Evolutionary conservation across 64 coral and sea anemone species (phyloP), one percentile per base, ranked within the genome.

Genomic region (Montipora capricornis): DNA sequence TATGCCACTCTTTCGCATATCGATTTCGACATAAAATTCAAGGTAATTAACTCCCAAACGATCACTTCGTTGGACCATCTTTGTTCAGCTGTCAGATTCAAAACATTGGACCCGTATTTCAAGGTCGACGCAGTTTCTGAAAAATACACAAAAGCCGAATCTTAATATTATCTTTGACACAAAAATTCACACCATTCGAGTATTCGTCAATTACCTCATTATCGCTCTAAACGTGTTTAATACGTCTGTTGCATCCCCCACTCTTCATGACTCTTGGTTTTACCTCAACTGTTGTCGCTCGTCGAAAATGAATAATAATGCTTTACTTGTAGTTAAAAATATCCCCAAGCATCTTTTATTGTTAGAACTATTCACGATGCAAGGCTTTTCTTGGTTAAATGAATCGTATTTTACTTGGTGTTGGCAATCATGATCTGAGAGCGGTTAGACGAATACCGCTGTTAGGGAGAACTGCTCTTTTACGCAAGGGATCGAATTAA

Each of bases 1-100:
- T 49, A 49, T 86, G 82, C 47, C 66, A 86, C 16, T 86, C 82
- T 49, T 71, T 49, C 37, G 24, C 82, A 73, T n/a, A 86, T 73
- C 66, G 66, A 86, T 71, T 86, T 86, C 47, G 82, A 86, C 82
- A 22, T 86, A 73, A 86, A 86, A 86, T 86, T 86, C 82, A 86
- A 86, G 45, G 66, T 86, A 86, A 86, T 86, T 86, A 86, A 73
- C 82, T 86, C 71, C 13, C 44, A 51, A 50, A 51, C 37, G 82
- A 86, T 86, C 67, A 8, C 60, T 84, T 51, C 44, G 82, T 86
- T 49, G 64, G 13, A 4, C 16, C 2, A 73, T 49, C 46, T 86
- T 86, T 86, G 66, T 50, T 4, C 82, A 86, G 82, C 82, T 86
- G 82, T 12, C 82, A 86, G 82, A 26, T 86, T 86, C 14, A 86